Conservation (phyloP, 2,113 vertebrate genomes). For the Ascaphus truei region DNA sequence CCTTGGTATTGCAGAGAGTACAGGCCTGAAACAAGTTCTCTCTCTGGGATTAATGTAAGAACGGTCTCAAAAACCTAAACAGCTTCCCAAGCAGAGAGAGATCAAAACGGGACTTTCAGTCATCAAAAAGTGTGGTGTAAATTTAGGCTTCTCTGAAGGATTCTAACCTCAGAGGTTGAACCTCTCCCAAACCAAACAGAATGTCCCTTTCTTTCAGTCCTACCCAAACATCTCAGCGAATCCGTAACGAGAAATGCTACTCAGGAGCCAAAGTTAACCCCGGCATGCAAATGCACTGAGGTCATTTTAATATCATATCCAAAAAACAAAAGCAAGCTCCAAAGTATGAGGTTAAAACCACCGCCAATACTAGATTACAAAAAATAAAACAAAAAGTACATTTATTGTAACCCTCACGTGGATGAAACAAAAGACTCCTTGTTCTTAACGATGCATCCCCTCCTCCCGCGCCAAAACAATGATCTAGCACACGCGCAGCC, state of each 20-base stretch:
- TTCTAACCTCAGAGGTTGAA: not conserved
- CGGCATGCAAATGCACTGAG: not conserved
- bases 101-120: not conserved
- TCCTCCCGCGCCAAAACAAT: no score
- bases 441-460: no score
- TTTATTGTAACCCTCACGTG: not conserved
- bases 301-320: not conserved
- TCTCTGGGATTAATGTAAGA: not conserved
- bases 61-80: not conserved
- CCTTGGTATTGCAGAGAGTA: no score
- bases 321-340: not conserved
- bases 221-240: not conserved
- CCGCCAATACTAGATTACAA: not conserved
- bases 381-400: not conserved
- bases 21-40: no score
- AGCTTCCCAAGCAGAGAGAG: not conserved
- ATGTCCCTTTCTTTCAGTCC: not conserved
- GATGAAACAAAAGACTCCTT: not conserved
- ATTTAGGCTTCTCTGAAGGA: not conserved
- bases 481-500: no score
- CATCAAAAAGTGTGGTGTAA: not conserved
- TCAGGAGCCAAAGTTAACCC: conserved; percentile 1
- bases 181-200: conserved; percentile 29
- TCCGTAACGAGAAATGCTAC: conserved; percentile 13
- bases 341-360: not conserved